Evolutionary conservation across 1,140 invertebrate genomes (phyloP), one percentile per base, ranked within the genome.

Genomic region (Trypoxylus dichotomus): DNA sequence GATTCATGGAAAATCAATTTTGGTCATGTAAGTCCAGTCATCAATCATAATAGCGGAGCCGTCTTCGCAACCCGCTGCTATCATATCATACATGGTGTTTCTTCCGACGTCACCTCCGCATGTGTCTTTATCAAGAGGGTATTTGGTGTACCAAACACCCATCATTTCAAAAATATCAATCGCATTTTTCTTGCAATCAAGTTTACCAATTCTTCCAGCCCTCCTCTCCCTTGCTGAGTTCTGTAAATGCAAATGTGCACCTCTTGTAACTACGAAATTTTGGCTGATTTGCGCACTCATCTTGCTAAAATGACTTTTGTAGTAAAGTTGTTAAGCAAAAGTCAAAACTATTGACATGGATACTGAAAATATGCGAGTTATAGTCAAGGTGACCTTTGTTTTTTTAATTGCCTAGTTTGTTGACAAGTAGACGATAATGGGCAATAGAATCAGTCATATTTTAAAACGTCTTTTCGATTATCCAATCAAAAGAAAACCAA

Each of bases 401-500:
- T n/a, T 5, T 37, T 37, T 8, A 8, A 37, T 37, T 37, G 32
- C 32, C 2, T 8, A 58, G 13, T n/a, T 75, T 58, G 47, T 47
- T 41, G 24, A 75, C 29, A 75, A 21, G 21, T 75, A 3, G 1
- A 73, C 7, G 11, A 11, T 37, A 73, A 83, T 83, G 82, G 82
- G 82, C n/a, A 82, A 81, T 42, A 80, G 77, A 76, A 76, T 83
- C 10, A 79, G 58, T 42, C 41, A 41, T 24, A 78, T 83, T 29
- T 19, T 81, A 24, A 79, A 78, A 58, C 43, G 87, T 43, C 86
- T 88, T 76, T 88, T 89, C 78, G 87, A 88, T 78, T 89, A 88
- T 81, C 88, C 88, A 21, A 88, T 89, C 5, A 89, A 89, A 81
- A 83, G 88, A 74, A 89, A 89, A 83, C 88, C 88, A 0, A 89